Base-by-base conservation (phyloP, 2,888 invertebrate genomes). In the Scaptomyza tumidula region DNA sequence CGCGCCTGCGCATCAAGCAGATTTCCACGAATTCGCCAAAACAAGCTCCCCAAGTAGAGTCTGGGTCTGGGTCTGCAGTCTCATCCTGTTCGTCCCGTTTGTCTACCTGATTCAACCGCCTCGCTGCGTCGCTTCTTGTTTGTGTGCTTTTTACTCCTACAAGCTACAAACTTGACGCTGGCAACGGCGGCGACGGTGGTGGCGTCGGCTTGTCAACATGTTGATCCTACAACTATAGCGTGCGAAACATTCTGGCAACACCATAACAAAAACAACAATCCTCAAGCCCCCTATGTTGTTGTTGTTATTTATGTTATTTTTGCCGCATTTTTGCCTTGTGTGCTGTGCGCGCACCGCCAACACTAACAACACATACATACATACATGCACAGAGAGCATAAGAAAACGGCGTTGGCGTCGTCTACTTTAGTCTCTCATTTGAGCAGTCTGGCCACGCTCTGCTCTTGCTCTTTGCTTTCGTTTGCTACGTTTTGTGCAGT, bases 41-140 rank as follows among this genome's bases (percentile, higher is more conserved):
- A 67, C 69, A 76, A 80, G 60, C 64, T 70, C 14, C 53, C 19
- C 58, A 71, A 62, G 58, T 53, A 65, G 61, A 75, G 84, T 75
- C 62, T 49, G 61, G 31, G 45, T 50, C 50, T 49, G 33, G 48
- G 48, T 49, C 48, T 49, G 77, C 77, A 55, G 54, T 44, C 72
- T 74, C 75, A 86, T 82, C 82, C 86, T 85, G 80, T 81, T 81
- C 84, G 80, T 83, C 84, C 83, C 84, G 84, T 86, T 80, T 76
- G 65, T 66, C 75, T 84, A 73, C 82, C 86, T 86, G 71, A 74
- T 68, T 66, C 61, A 54, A 64, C 79, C 73, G 35, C 83, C 73
- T 61, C 80, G 39, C 71, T 75, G 68, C 85, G 71, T 79, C 85
- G 56, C 85, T 86, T 86, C 85, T 86, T 86, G 85, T 86, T 86